Conservation (phyloP, 2,113 vertebrate genomes). For the Esox niger region DNA sequence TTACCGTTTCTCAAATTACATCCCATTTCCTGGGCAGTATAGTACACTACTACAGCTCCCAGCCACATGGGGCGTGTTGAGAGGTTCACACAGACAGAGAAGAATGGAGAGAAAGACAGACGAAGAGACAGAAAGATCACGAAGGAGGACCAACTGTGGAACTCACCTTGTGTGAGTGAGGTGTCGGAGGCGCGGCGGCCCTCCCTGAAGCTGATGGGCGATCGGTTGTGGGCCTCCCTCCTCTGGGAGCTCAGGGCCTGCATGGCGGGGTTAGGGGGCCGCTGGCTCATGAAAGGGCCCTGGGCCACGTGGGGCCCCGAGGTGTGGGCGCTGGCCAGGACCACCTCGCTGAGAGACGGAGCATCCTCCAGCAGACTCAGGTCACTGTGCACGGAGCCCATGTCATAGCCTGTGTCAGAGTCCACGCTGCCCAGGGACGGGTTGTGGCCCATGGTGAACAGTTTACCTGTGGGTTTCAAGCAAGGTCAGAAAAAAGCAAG, state of each 20-base stretch:
- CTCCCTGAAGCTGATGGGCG: constrained; percentile 95
- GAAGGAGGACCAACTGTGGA: background rate
- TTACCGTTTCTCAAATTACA: too few species aligned
- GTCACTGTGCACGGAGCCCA: constrained; percentile 88
- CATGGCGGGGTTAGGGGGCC: constrained; percentile 88
- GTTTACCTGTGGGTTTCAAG: constrained; percentile 74
- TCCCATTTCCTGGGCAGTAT: too few species aligned
- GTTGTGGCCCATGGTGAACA: constrained; percentile 83
- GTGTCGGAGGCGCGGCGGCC: constrained; percentile 94
- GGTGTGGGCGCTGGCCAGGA: constrained; percentile 72
- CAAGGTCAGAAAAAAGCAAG: constrained; percentile 1
- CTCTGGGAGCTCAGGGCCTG: constrained; percentile 83
- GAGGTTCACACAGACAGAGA: constrained; percentile 13
- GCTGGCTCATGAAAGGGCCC: constrained; percentile 77
- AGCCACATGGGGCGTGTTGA: too few species aligned
- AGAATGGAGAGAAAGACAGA: background rate
- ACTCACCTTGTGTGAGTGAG: constrained; percentile 92
- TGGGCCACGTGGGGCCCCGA: constrained; percentile 55
- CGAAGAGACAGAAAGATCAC: background rate
- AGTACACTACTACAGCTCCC: too few species aligned
- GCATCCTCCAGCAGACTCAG: constrained; percentile 83
- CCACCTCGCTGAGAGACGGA: constrained; percentile 79
- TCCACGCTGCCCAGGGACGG: constrained; percentile 88
- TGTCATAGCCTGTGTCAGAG: constrained; percentile 82
- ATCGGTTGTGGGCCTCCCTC: constrained; percentile 90